Evolutionary conservation across 2,888 invertebrate species (phyloP), one percentile per base, ranked within the genome.

Genomic region (Cremastinae sp.): DNA sequence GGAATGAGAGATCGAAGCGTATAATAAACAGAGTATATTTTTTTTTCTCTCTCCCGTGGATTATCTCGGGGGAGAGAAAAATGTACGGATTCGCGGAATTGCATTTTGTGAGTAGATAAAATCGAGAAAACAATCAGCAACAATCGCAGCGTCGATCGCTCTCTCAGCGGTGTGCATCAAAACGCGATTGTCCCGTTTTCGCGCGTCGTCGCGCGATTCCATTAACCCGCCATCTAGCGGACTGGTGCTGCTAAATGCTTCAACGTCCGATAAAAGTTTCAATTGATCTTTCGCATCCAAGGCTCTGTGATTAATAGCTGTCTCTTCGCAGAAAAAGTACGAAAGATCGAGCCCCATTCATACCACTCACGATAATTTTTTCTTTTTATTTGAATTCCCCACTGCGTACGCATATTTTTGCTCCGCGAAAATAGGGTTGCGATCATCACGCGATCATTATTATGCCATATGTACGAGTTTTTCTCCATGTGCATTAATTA

Each of bases 231-330:
- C 12, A 28, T 18, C 61, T 34, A n/a, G 14, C 43, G 53, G 43
- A 61, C 43, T 43, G 28, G 70, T 53, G 10, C 47, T 14, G 41
- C 7, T 12, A 41, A 43, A 22, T 49, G 36, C 41, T 61, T 73
- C 61, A 65, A 61, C 56, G 65, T 70, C 53, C 70, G 74, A 70
- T 74, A 62, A 70, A 77, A 66, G 69, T 70, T 77, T 77, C 76
- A 70, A 74, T 77, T 77, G 70, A 28, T 47, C 9, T 59, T 43
- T 47, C 73, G 41, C 53, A 45, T 28, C 61, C 59, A 69, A 70
- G 70, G 53, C 61, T 61, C 41, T 43, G 34, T 66, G 70, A 69
- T 59, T 70, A 65, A 77, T 69, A 54, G 76, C 54, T 14, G 20
- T 54, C 22, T 20, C 43, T 61, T 38, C 36, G 12, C 8, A 43